These are phyloP conservation scores for Nibea coibor DNA, from an alignment of 2,113 vertebrate genomes.

Conservation along the genomic window DNA sequence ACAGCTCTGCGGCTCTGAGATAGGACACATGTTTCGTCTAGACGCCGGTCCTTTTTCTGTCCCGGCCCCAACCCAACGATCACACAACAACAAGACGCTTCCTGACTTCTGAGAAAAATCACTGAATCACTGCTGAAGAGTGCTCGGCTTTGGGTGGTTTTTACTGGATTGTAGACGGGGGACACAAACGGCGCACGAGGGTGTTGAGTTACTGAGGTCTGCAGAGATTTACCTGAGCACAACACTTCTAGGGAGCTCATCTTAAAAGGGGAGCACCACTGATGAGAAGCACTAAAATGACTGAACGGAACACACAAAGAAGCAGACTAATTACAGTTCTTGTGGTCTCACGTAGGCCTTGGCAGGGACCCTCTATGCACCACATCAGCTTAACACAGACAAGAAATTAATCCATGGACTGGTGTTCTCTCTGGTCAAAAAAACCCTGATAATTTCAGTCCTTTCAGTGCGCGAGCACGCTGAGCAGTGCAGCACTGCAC, in stretches of 20 bases:
- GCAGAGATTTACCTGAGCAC: not conserved
- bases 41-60: conserved; percentile 49
- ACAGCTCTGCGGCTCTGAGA: conserved; percentile 56
- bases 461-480: not conserved
- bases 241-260: not conserved
- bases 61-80: conserved; percentile 23
- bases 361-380: no score
- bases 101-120: conserved; percentile 68
- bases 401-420: not conserved
- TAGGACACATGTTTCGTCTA: conserved; percentile 67
- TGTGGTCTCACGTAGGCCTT: not conserved
- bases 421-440: not conserved
- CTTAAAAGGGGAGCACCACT: not conserved
- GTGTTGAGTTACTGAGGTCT: not conserved
- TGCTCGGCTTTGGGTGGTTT: not conserved
- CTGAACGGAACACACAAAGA: not conserved
- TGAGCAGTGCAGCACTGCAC: not conserved
- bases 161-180: not conserved
- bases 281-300: not conserved
- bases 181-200: not conserved
- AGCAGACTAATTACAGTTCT: not conserved
- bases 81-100: conserved; percentile 58
- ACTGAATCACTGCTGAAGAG: conserved; percentile 18
- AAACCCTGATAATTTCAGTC: not conserved
- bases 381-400: not conserved